Evolutionary conservation across 1,140 invertebrate species (phyloP).

Genomic region (Achroia grisella): DNA sequence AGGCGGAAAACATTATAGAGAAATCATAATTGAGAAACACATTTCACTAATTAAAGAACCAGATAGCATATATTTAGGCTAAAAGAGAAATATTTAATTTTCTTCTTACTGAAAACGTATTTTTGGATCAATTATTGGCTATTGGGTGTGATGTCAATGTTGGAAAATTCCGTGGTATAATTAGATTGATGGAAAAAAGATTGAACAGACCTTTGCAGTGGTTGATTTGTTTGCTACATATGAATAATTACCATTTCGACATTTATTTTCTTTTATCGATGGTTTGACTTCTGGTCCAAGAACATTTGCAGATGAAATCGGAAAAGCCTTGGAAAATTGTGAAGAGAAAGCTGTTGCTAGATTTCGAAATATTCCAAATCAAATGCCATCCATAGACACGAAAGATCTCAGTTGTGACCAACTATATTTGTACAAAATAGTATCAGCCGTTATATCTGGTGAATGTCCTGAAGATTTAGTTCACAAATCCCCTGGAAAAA

Average conservation of each 20-base stretch:
- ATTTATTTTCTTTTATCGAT: not conserved
- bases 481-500: conserved; percentile 22
- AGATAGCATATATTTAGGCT: not conserved
- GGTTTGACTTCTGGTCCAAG: not conserved
- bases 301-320: not conserved
- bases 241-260: too few relatives aligned
- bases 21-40: not conserved
- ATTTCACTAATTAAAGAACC: not conserved
- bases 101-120: not conserved
- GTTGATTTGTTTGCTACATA: too few relatives aligned
- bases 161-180: not conserved
- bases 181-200: not conserved
- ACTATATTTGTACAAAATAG: conserved; percentile 16
- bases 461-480: conserved; percentile 21
- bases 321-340: not conserved
- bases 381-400: not conserved
- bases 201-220: not conserved
- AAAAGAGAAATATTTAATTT: not conserved
- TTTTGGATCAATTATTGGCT: not conserved
- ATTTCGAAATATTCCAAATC: not conserved
- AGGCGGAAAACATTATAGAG: not conserved
- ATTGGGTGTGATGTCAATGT: not conserved
- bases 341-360: not conserved
- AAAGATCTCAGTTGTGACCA: conserved; percentile 4
- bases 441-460: conserved; percentile 22